Evolutionary conservation across 2,888 invertebrate genomes (phyloP).

Genomic region (Drosophila kuntzei): DNA sequence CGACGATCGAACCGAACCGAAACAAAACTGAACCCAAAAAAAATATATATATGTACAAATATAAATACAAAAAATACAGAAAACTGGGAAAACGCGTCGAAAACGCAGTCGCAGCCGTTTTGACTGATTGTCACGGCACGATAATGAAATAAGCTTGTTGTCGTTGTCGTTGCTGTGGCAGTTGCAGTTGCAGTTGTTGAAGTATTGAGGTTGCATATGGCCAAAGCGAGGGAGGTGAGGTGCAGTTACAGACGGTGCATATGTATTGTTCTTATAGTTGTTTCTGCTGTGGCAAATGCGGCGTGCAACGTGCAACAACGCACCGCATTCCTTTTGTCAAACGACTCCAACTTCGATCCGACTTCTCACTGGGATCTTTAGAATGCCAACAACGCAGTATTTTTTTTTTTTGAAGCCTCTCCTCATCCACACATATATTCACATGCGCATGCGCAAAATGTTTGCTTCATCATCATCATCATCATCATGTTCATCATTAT

Average conservation of each 20-base stretch:
- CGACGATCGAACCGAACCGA: conserved; percentile 60
- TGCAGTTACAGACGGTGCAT: conserved; percentile 35
- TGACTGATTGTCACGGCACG: conserved; percentile 77
- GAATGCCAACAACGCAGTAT: conserved; percentile 52
- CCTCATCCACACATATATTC: conserved; percentile 6
- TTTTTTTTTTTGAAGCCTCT: conserved; percentile 17
- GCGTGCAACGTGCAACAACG: conserved; percentile 53
- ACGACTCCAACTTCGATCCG: conserved; percentile 47
- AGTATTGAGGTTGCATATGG: conserved; percentile 31
- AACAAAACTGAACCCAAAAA: conserved; percentile 30
- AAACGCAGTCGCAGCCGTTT: conserved; percentile 57
- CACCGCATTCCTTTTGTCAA: conserved; percentile 63
- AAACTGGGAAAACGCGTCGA: conserved; percentile 49
- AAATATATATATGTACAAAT: too few relatives aligned
- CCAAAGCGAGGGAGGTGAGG: not conserved
- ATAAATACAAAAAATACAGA: conserved; percentile 4
- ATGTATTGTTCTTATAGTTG: conserved; percentile 16
- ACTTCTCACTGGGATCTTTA: conserved; percentile 52
- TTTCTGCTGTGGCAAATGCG: conserved; percentile 20
- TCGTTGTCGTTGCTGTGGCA: conserved; percentile 13
- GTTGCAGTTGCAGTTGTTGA: conserved; percentile 23
- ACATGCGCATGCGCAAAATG: conserved; percentile 51
- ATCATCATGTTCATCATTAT: conserved; percentile 8
- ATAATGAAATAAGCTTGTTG: conserved; percentile 68
- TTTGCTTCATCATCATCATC: conserved; percentile 21